Percentiles rank a stretch among this genome's conserved stretches.
Conservation (phyloP, 1,140 invertebrate species). For the Halesus radiatus region DNA sequence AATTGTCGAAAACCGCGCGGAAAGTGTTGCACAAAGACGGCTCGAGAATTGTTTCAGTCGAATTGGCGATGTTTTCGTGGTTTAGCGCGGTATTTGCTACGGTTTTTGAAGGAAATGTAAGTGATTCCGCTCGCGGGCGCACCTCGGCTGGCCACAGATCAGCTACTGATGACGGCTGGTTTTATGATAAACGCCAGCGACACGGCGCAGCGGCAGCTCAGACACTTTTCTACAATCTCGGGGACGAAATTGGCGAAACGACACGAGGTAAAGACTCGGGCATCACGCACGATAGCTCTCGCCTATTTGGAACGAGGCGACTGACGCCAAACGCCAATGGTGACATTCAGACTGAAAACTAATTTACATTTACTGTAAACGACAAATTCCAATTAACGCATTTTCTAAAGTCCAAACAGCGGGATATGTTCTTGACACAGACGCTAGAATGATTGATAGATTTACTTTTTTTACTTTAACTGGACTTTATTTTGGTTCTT, state of each 20-base stretch:
- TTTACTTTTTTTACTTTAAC: no score
- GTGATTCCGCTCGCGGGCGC: not conserved
- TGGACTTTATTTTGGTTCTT: no score
- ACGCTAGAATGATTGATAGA: no score
- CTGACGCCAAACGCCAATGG: no score
- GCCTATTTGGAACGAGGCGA: no score
- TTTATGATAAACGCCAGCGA: no score
- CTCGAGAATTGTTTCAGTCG: not conserved
- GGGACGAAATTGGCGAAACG: constrained; percentile 14
- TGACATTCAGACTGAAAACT: no score
- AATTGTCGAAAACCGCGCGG: not conserved
- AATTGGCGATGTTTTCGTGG: no score
- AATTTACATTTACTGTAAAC: no score
- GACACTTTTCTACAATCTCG: constrained; percentile 15
- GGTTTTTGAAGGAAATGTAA: not conserved
- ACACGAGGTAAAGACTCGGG: not conserved
- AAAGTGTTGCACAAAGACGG: not conserved
- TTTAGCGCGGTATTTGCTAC: not conserved
- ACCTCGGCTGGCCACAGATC: constrained; percentile 4
- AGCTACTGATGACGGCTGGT: not conserved
- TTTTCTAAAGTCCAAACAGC: no score
- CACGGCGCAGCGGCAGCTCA: not conserved
- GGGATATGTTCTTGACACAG: no score
- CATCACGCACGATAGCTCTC: not conserved
- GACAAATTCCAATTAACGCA: no score